Base-by-base conservation (phyloP, 2,888 invertebrate species). In the Antitype chi region DNA sequence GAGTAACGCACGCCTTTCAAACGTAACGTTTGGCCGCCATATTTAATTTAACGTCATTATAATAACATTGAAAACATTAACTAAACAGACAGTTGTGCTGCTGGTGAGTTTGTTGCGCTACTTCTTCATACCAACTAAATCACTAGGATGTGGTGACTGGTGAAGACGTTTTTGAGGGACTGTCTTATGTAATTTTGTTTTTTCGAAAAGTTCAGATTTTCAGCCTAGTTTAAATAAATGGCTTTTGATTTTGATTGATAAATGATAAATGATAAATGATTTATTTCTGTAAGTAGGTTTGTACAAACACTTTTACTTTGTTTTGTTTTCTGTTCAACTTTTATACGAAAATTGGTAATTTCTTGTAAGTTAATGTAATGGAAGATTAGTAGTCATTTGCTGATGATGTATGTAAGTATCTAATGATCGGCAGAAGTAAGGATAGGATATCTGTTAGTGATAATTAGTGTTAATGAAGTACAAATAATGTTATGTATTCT, bases 31-130 rank as follows among this genome's bases (percentile, higher is more conserved):
- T 11, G 13, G 43, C 43, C 59, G 83, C 81, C 83, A 83, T 81
- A n/a, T 86, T 85, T 73, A 73, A 76, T 81, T 55, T 78, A 78
- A 76, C 74, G 69, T 80, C 67, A 71, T 73, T 63, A 64, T 15
- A 47, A 70, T 47, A 11, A 9, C 43, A 43, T 43, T 43, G 43
- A 43, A 43, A 43, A 43, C 43, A 43, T 43, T 43, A 43, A 53
- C 23, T 13, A 13, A 13, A 55, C 1, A n/a, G n/a, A 55, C n/a
- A n/a, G n/a, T 4, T n/a, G n/a, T 55, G n/a, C 13, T 55, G n/a
- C 13, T 55, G 55, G n/a, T 13, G n/a, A 57, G 25, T 57, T 25
- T 25, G n/a, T n/a, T 57, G 15, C 25, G 15, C n/a, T 1, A 57
- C 2, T 13, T 57, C 15, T 57, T 8, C 55, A 25, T 2, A 1